Evolutionary conservation across 2,888 invertebrate genomes (phyloP), one percentile per base, ranked within the genome.

Genomic region (Abrostola tripartita): DNA sequence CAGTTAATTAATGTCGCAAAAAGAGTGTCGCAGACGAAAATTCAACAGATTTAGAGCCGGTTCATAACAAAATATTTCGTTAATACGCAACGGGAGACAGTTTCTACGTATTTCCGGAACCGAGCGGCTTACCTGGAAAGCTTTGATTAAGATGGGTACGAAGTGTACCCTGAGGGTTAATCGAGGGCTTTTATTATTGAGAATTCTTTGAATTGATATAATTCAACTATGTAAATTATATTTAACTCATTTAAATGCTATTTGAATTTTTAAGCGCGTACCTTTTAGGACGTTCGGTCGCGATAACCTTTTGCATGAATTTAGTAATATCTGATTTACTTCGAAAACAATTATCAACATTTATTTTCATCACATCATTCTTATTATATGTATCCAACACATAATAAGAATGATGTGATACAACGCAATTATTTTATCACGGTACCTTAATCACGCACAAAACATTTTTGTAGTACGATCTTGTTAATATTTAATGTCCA

Each of bases 1-100:
- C 79, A 75, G 84, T 83, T 83, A 71, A 81, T 79, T 81, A 81
- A 78, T 78, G 82, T 70, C 71, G 68, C 72, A 71, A 81, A 77
- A 79, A 80, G 57, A 76, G 63, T 78, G 72, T 69, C 70, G 66
- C 9, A 59, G 64, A 68, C 65, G 57, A 64, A 64, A 71, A 79
- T 74, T 67, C 42, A 59, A 78, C 72, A 58, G 78, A 69, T 65
- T 80, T 65, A 67, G 68, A 68, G 54, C 51, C 47, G 36, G 12
- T 53, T 70, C 58, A 37, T 49, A 65, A 68, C 64, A 59, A 63
- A 61, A 35, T 74, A 65, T 71, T 70, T 59, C 51, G 53, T 54
- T 60, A 59, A 70, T 38, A 24, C 24, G 35, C 62, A 60, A 68
- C 57, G 56, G 51, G 55, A 42, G 51, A 61, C 36, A 54, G 38